A percentile compares a stretch with the other conserved stretches of the same genome.
Conservation (phyloP, 2,113 vertebrate genomes). For the Nettapus auritus region DNA sequence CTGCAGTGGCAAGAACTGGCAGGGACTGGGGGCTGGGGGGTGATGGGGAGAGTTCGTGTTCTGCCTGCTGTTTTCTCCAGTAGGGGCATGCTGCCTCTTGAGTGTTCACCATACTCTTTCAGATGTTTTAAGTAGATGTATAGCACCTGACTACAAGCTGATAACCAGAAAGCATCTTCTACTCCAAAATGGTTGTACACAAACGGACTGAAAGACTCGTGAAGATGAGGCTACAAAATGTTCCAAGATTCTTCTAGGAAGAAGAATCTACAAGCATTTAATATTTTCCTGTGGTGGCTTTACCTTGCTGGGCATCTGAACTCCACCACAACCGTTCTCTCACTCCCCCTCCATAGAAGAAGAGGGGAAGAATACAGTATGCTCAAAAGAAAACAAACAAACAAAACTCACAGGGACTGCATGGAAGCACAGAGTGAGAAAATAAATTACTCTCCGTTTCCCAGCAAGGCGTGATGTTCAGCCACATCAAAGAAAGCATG, state of each 20-base stretch:
- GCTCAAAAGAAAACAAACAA: no score
- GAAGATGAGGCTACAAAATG: not conserved
- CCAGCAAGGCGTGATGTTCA: no score
- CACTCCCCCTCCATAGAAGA: no score
- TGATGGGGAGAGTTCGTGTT: fast-evolving
- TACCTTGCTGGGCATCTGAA: no score
- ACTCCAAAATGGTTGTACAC: not conserved
- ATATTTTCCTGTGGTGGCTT: not conserved
- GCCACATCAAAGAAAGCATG: no score
- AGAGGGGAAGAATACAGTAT: no score
- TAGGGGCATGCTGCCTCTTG: not conserved
- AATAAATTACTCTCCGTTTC: no score
- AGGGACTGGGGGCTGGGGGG: no score
- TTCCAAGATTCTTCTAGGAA: not conserved
- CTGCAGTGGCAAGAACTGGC: no score
- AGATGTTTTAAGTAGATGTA: not conserved
- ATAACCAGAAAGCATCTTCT: not conserved
- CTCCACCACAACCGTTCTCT: no score
- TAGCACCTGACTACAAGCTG: not conserved
- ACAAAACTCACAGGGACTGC: no score
- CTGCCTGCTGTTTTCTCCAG: not conserved
- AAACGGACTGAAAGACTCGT: not conserved
- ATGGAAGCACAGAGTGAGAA: no score
- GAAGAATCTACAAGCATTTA: not conserved
- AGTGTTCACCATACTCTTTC: not conserved